Evolutionary conservation across 2,888 invertebrate genomes (phyloP).

Genomic region (Orthosia gothica): DNA sequence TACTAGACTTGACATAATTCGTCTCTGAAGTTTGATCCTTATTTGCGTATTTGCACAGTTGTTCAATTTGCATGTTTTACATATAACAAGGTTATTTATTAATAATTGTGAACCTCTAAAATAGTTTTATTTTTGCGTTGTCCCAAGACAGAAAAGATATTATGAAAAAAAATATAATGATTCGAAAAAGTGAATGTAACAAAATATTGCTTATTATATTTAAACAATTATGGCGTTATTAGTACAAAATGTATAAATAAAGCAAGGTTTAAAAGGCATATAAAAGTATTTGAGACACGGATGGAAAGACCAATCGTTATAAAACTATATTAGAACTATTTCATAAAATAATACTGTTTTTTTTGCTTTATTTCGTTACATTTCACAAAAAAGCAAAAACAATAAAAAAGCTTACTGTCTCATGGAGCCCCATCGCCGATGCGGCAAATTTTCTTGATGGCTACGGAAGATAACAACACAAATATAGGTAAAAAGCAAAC

Average conservation of each 20-base stretch:
- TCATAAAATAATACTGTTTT: not conserved
- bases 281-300: not conserved
- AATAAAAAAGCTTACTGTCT: constrained; percentile 88
- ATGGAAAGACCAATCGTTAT: not conserved
- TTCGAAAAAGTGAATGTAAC: constrained; percentile 34
- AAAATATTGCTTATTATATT: constrained; percentile 26
- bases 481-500: constrained; percentile 79
- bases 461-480: constrained; percentile 85
- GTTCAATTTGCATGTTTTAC: constrained; percentile 20
- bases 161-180: not conserved
- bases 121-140: constrained; percentile 5
- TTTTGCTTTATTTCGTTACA: constrained; percentile 27
- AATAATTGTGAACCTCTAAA: constrained; percentile 3
- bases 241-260: not conserved
- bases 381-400: constrained; percentile 50
- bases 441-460: constrained; percentile 90
- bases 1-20: constrained; percentile 9
- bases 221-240: not conserved
- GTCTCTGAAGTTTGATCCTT: not conserved
- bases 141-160: not conserved
- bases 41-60: constrained; percentile 19
- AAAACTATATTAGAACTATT: not conserved
- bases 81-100: constrained; percentile 1
- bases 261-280: not conserved
- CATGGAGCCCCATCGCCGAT: constrained; percentile 91